Conservation (phyloP, 1,140 invertebrate species). For the Penaeus vannamei region DNA sequence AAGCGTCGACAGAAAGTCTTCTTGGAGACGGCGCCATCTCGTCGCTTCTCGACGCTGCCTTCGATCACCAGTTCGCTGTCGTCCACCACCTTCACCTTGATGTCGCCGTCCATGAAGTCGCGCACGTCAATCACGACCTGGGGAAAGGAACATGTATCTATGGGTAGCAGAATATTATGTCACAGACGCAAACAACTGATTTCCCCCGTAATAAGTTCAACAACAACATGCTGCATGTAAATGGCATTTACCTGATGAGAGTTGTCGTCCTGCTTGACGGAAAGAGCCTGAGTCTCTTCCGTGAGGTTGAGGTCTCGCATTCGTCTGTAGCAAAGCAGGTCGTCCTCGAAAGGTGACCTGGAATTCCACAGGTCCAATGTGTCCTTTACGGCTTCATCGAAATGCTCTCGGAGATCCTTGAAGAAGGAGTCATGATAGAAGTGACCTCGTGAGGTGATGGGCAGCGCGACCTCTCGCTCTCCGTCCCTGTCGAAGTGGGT, state of each 20-base stretch:
- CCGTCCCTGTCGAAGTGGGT: not conserved
- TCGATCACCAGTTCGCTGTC: conserved; percentile 64
- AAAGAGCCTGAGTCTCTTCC: conserved; percentile 55
- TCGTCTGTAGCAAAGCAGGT: conserved; percentile 38
- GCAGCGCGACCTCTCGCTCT: not conserved
- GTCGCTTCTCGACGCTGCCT: conserved; percentile 59
- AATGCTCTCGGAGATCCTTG: conserved; percentile 35
- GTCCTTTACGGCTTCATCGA: conserved; percentile 17
- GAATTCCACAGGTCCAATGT: conserved; percentile 13
- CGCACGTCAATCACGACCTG: conserved; percentile 66
- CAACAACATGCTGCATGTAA: not conserved
- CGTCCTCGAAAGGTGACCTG: not conserved
- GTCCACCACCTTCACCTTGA: conserved; percentile 65
- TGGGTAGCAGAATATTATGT: not conserved
- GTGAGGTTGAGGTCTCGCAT: conserved; percentile 29
- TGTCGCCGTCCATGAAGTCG: conserved; percentile 60
- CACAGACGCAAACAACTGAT: not conserved
- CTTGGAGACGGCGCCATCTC: conserved; percentile 41
- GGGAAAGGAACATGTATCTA: not conserved
- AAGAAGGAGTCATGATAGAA: conserved; percentile 50
- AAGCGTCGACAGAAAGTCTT: conserved; percentile 61
- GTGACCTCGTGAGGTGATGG: conserved; percentile 38
- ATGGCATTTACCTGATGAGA: conserved; percentile 46
- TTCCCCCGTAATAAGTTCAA: not conserved
- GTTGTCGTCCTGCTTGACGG: conserved; percentile 32